A percentile compares a stretch with the other conserved stretches of the same genome.
phyloP scores from a whole-genome alignment of 2,797 vertebrate genomes.

The Choloepus didactylus region DNA sequence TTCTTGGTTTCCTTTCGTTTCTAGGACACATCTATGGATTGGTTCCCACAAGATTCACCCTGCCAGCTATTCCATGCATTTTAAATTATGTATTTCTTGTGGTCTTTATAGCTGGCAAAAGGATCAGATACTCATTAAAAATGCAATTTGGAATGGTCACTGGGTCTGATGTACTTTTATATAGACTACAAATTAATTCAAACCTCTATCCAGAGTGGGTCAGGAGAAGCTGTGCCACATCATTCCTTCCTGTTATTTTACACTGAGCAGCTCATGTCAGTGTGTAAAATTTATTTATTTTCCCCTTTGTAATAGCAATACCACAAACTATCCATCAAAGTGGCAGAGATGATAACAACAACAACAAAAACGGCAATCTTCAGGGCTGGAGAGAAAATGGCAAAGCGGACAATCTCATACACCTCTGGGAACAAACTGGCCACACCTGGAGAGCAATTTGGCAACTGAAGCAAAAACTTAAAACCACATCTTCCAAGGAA shows the following conservation, averaged over 20 bases:
- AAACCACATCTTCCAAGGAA: conserved; percentile 47
- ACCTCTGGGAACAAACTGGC: not conserved
- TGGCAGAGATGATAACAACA: not conserved
- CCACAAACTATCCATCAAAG: not conserved
- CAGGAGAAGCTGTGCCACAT: not conserved
- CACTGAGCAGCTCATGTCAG: not conserved
- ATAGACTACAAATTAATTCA: not conserved
- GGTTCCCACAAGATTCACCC: conserved; percentile 71
- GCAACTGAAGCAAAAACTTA: not conserved
- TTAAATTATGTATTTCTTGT: conserved; percentile 57
- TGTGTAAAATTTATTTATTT: conserved; percentile 15
- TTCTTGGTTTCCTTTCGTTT: conserved; percentile 45
- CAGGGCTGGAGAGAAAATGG: not conserved
- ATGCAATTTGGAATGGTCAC: conserved; percentile 20
- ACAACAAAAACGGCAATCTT: not conserved
- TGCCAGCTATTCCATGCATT: conserved; percentile 36
- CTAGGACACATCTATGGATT: conserved; percentile 57
- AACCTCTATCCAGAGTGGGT: not conserved
- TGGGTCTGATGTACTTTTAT: conserved; percentile 32
- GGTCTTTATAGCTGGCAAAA: conserved; percentile 56
- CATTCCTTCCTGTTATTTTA: conserved; percentile 42
- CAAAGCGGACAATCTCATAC: not conserved
- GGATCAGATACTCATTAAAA: conserved; percentile 42
- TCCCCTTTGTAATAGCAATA: conserved; percentile 19
- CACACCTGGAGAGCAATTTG: not conserved